These are phyloP conservation scores for Anastrepha obliqua DNA, from an alignment of 1,140 invertebrate genomes.

Conservation along the genomic window DNA sequence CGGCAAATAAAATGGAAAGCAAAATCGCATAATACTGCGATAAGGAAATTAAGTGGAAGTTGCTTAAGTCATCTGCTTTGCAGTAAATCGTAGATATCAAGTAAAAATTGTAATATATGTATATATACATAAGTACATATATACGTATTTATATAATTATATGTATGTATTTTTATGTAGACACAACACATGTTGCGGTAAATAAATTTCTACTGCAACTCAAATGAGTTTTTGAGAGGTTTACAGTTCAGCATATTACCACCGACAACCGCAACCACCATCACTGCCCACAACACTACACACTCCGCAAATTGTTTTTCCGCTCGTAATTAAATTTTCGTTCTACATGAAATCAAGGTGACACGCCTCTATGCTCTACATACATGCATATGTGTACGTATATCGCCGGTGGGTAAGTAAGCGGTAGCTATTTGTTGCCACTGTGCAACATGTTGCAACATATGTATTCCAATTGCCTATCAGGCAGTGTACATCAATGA, in stretches of 20 bases:
- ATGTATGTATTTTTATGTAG: too few relatives aligned
- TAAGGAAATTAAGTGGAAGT: too few relatives aligned
- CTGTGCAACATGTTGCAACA: slow-evolving; percentile 42
- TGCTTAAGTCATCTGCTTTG: too few relatives aligned
- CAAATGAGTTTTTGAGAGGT: too few relatives aligned
- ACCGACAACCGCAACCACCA: neutral
- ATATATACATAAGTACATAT: neutral
- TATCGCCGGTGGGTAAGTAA: neutral
- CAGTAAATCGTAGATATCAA: too few relatives aligned
- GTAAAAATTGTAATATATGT: too few relatives aligned
- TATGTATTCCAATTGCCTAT: slow-evolving; percentile 26
- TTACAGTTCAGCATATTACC: neutral
- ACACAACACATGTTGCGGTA: too few relatives aligned
- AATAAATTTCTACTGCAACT: too few relatives aligned
- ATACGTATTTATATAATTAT: neutral
- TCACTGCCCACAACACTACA: neutral
- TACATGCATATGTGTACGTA: neutral
- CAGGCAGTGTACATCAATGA: slow-evolving; percentile 49
- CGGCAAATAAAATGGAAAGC: too few relatives aligned
- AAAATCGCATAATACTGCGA: too few relatives aligned
- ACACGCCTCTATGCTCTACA: slow-evolving; percentile 33
- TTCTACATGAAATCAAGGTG: slow-evolving; percentile 48
- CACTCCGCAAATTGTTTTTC: slow-evolving; percentile 19
- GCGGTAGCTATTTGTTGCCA: slow-evolving; percentile 42
- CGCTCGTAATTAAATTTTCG: slow-evolving; percentile 47